Evolutionary conservation across 64 coral and sea anemone genomes (phyloP).

Genomic region (Catalaphyllia jardinei): DNA sequence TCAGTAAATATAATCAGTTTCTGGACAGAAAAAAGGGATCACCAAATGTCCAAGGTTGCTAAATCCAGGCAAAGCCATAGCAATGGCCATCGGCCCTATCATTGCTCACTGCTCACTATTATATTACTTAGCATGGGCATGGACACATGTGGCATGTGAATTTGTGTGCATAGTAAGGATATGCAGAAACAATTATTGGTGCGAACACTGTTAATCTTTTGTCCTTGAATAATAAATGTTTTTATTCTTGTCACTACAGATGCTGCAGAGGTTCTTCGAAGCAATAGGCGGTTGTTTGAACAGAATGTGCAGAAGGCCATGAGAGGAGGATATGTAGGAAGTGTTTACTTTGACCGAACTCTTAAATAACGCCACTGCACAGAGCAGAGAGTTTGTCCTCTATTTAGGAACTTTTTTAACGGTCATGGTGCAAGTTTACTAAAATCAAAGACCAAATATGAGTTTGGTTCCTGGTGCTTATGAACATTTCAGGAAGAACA

Average conservation of each 20-base stretch:
- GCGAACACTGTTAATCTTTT: no score
- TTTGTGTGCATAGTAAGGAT: no score
- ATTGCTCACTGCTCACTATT: no score
- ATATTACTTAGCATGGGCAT: no score
- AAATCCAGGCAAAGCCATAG: no score
- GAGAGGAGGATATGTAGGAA: constrained; percentile 93
- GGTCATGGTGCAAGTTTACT: neutral
- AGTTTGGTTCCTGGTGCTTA: neutral
- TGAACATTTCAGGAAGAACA: neutral
- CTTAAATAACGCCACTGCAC: constrained; percentile 54
- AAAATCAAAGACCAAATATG: constrained; percentile 22
- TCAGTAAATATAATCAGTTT: no score
- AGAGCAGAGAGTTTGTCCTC: neutral
- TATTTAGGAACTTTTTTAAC: constrained; percentile 32
- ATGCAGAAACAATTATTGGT: no score
- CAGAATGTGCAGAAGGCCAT: constrained; percentile 99
- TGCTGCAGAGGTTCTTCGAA: constrained; percentile 93
- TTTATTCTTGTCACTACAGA: constrained; percentile 45
- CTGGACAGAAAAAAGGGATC: no score
- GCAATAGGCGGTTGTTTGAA: constrained; percentile 96
- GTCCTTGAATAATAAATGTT: neutral
- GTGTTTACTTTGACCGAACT: constrained; percentile 93
- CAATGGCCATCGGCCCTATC: no score
- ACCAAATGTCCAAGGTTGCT: no score
- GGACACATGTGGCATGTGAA: no score